Evolutionary conservation across 2,888 invertebrate genomes (phyloP).

Genomic region (Chloromyia formosa): DNA sequence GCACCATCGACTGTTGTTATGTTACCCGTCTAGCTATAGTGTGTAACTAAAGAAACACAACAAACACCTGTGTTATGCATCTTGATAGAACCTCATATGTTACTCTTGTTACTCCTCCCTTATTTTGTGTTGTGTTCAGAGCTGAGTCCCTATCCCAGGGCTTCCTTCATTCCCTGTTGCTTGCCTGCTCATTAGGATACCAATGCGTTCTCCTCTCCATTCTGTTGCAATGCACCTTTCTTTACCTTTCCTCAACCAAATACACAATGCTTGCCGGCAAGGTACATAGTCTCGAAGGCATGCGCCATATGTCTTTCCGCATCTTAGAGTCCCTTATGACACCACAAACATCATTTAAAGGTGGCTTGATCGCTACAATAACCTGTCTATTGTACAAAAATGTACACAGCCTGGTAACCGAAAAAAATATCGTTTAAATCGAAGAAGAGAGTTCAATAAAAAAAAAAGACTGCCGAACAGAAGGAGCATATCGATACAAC

Average conservation of each 20-base stretch:
- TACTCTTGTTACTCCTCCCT: background rate
- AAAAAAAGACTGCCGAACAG: background rate
- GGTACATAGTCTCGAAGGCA: slow-evolving; percentile 9
- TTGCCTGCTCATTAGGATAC: background rate
- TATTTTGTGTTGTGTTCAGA: background rate
- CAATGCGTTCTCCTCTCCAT: background rate
- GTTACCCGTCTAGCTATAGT: no score
- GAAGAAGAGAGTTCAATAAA: background rate
- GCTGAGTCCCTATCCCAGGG: background rate
- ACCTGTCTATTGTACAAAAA: background rate
- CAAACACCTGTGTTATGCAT: slow-evolving; percentile 8
- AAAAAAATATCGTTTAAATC: background rate
- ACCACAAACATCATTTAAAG: background rate
- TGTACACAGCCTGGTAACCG: background rate
- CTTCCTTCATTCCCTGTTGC: slow-evolving; percentile 11
- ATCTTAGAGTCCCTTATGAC: slow-evolving; percentile 16
- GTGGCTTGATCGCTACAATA: slow-evolving; percentile 14
- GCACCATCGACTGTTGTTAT: background rate
- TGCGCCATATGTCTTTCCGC: slow-evolving; percentile 35
- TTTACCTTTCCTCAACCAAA: background rate
- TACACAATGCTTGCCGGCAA: slow-evolving; percentile 7
- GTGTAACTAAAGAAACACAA: slow-evolving; percentile 2
- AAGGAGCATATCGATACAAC: no score
- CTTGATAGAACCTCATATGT: slow-evolving; percentile 16
- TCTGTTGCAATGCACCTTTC: background rate